Conservation (phyloP, 1,140 invertebrate species). For the Colletes latitarsis region DNA sequence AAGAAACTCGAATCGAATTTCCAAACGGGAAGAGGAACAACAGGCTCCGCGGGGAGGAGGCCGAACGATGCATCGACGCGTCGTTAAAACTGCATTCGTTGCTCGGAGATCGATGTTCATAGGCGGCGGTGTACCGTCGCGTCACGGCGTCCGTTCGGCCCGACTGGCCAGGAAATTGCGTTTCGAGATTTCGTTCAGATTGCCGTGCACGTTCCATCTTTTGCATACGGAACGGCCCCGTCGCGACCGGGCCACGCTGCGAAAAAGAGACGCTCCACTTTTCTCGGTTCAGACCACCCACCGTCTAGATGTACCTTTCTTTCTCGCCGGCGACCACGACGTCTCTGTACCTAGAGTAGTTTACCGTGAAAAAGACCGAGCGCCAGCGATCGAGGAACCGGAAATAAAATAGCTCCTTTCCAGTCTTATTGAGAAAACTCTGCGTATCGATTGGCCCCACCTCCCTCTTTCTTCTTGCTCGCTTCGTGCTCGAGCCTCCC, state of each 20-base stretch:
- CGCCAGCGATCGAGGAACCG: conserved; percentile 57
- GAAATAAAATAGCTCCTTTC: conserved; percentile 63
- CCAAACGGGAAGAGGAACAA: background rate
- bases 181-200: conserved; percentile 70
- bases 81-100: conserved; percentile 54
- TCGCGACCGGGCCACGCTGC: conserved; percentile 7
- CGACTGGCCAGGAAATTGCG: conserved; percentile 70
- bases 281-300: background rate
- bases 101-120: conserved; percentile 46
- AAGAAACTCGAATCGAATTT: background rate
- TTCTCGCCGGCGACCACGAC: conserved; percentile 19
- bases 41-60: background rate
- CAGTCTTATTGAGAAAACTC: conserved; percentile 52
- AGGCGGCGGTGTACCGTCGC: conserved; percentile 15
- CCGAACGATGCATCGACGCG: conserved; percentile 45
- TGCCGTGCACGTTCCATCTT: conserved; percentile 62
- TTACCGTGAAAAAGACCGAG: conserved; percentile 47
- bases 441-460: conserved; percentile 44
- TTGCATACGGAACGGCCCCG: conserved; percentile 58
- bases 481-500: no score
- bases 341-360: conserved; percentile 31
- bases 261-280: conserved; percentile 14
- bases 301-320: background rate
- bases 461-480: background rate
- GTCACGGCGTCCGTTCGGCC: conserved; percentile 40